These are phyloP conservation scores for Cheilosia vernalis DNA, from an alignment of 2,888 invertebrate genomes.

Conservation along the genomic window DNA sequence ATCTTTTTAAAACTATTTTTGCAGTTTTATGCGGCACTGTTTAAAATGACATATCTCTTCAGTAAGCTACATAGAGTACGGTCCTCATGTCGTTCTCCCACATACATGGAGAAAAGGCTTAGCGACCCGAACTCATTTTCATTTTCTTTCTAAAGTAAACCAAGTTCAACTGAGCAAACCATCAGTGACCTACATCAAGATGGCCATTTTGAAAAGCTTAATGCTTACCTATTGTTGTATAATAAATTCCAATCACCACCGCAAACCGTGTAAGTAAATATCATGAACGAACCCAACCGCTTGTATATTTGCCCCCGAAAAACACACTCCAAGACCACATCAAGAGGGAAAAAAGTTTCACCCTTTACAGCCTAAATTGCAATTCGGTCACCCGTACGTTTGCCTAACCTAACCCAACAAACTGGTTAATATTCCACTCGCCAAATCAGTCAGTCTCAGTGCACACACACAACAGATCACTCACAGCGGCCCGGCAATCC, in stretches of 20 bases:
- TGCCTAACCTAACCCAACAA: constrained; percentile 12
- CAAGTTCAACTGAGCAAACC: too few species aligned
- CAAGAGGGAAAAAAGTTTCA: constrained; percentile 36
- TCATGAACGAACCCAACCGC: constrained; percentile 9
- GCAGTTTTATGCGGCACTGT: too few species aligned
- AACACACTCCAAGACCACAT: constrained; percentile 13
- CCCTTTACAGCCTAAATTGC: constrained; percentile 63
- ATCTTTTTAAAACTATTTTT: too few species aligned
- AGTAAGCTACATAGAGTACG: too few species aligned
- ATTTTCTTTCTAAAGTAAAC: too few species aligned
- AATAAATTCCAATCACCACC: constrained; percentile 48
- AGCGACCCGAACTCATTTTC: too few species aligned
- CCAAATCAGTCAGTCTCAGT: constrained; percentile 13
- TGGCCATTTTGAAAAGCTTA: neutral
- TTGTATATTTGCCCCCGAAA: constrained; percentile 17
- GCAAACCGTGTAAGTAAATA: constrained; percentile 29
- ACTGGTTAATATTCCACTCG: constrained; percentile 36
- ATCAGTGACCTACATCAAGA: too few species aligned
- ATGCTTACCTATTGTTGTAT: neutral
- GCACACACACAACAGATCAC: neutral
- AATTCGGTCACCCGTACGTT: constrained; percentile 15
- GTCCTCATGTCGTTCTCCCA: too few species aligned
- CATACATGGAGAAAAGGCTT: too few species aligned
- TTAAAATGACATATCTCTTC: too few species aligned
- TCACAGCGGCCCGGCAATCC: neutral